phyloP scores from a whole-genome alignment of 2,113 vertebrate species.

The Rhipidura dahli region DNA sequence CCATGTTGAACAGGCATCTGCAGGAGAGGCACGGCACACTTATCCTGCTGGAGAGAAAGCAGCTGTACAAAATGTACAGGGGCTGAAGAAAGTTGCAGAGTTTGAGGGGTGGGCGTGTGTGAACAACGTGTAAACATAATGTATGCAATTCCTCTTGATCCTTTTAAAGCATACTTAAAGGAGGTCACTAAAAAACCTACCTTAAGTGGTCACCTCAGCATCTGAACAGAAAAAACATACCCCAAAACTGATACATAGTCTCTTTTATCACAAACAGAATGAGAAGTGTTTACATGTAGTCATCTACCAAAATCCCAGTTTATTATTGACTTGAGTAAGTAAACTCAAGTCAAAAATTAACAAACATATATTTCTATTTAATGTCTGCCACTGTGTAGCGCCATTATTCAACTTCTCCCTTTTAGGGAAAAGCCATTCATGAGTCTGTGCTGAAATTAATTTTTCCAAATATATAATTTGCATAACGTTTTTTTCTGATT shows the following conservation, averaged over 20 bases:
- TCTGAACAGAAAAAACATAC: accelerated
- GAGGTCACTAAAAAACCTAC: neutral
- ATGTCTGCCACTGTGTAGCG: neutral
- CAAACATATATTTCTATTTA: neutral
- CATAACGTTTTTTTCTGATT: neutral
- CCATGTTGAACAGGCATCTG: neutral
- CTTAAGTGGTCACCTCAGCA: neutral
- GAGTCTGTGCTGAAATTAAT: neutral
- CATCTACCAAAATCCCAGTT: neutral
- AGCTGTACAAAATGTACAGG: neutral
- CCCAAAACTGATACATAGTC: neutral
- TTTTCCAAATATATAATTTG: neutral
- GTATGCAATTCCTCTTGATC: neutral
- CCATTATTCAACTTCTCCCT: neutral
- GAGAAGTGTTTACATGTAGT: neutral
- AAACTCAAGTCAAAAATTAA: neutral
- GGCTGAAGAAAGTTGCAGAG: neutral
- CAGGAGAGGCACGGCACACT: neutral
- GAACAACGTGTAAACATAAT: neutral
- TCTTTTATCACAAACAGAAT: neutral
- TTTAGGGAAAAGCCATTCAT: neutral
- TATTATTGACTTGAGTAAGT: neutral
- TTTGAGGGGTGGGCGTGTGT: accelerated
- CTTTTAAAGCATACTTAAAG: neutral
- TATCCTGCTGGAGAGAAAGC: neutral